Conservation (phyloP, 2,797 vertebrate species). For the Melanotaenia nigrans region DNA sequence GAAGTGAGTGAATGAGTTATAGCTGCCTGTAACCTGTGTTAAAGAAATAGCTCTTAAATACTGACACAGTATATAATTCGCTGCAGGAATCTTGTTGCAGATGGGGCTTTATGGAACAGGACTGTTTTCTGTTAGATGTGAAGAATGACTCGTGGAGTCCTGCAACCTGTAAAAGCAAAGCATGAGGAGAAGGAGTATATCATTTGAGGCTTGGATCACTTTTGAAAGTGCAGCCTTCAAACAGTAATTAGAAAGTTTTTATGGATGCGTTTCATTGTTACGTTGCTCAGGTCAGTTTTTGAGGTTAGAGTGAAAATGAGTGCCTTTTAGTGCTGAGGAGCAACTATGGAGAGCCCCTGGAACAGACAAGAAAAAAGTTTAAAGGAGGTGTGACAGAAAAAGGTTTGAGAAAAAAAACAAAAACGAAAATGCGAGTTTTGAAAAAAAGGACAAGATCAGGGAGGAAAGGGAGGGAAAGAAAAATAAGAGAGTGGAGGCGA, state of each 20-base stretch:
- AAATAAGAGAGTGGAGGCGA: conserved; percentile 64
- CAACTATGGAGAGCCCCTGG: conserved; percentile 11
- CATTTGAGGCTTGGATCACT: conserved; percentile 10
- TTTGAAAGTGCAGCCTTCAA: conserved; percentile 8
- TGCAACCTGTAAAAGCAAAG: conserved; percentile 15
- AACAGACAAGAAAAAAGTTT: conserved; percentile 7
- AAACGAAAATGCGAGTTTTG: conserved; percentile 23
- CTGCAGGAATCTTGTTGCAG: conserved; percentile 41
- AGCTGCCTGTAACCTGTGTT: conserved; percentile 33
- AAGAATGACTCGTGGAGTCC: conserved; percentile 32
- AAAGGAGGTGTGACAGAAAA: conserved; percentile 20
- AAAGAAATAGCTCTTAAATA: conserved; percentile 59
- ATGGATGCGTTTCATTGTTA: conserved; percentile 14
- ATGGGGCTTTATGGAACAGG: conserved; percentile 38
- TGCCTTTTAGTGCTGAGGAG: neutral
- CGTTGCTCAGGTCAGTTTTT: conserved; percentile 28
- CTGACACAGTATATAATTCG: conserved; percentile 47
- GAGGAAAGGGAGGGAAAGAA: conserved; percentile 47
- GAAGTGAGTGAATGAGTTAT: conserved; percentile 53
- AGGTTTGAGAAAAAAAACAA: conserved; percentile 22
- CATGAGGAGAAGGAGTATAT: conserved; percentile 29
- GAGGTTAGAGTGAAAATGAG: conserved; percentile 17
- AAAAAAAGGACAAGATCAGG: conserved; percentile 36
- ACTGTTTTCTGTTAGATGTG: conserved; percentile 46
- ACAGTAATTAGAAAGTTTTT: neutral